Percentiles rank a stretch among this genome's conserved stretches.
Evolutionary conservation across 2,113 vertebrate genomes (phyloP).

Genomic region (Dicerorhinus sumatrensis): DNA sequence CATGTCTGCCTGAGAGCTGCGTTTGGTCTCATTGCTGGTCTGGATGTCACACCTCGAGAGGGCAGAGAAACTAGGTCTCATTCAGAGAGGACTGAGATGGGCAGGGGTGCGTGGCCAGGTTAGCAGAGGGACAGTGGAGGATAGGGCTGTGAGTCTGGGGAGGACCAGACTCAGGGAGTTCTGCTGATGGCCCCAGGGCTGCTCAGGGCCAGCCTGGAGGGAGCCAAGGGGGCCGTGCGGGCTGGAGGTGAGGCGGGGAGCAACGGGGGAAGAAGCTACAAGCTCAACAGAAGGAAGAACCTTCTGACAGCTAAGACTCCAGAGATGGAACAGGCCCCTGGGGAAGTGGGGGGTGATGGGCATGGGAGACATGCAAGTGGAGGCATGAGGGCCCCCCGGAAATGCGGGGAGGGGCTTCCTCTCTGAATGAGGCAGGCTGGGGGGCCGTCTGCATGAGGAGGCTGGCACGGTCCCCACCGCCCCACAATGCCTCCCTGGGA

Average conservation of each 20-base stretch:
- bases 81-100: background rate
- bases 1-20: rapidly evolving
- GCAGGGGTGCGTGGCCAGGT: background rate
- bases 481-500: background rate
- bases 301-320: background rate
- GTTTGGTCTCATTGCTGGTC: background rate
- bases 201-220: background rate
- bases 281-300: background rate
- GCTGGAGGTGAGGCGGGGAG: background rate
- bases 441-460: background rate
- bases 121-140: background rate
- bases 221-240: background rate
- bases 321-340: no score
- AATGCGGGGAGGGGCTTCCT: background rate
- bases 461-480: background rate
- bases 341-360: background rate
- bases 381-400: background rate
- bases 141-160: background rate
- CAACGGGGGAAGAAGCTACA: no score
- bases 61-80: background rate
- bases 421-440: background rate
- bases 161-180: background rate
- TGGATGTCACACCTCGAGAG: background rate
- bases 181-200: background rate
- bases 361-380: background rate